Evolutionary conservation across 1,140 invertebrate species (phyloP).

Genomic region (Dendroctonus ponderosae): DNA sequence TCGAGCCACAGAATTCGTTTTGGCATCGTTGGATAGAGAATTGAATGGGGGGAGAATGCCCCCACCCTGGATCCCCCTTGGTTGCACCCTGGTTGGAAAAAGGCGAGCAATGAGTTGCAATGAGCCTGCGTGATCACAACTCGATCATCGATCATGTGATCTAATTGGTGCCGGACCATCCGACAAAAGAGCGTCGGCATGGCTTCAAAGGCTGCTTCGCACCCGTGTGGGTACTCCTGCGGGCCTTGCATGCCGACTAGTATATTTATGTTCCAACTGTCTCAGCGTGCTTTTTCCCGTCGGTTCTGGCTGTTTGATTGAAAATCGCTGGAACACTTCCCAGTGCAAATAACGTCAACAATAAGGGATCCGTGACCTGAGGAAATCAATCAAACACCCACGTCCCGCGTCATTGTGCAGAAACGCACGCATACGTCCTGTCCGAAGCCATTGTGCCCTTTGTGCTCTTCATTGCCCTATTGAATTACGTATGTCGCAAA

Average conservation of each 20-base stretch:
- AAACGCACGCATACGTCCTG: slow-evolving; percentile 27
- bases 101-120: slow-evolving; percentile 13
- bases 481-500: slow-evolving; percentile 34
- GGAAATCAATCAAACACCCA: slow-evolving; percentile 22
- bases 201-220: slow-evolving; percentile 38
- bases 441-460: slow-evolving; percentile 25
- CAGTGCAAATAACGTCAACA: neutral
- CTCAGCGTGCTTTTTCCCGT: neutral
- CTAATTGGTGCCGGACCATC: slow-evolving; percentile 42
- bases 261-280: neutral
- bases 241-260: slow-evolving; percentile 25
- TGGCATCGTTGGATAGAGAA: no score
- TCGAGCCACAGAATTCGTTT: no score
- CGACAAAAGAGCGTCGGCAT: slow-evolving; percentile 41
- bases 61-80: no score
- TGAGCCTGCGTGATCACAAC: slow-evolving; percentile 39
- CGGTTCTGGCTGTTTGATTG: neutral
- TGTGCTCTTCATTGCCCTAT: slow-evolving; percentile 30
- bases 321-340: no score
- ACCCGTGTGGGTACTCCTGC: slow-evolving; percentile 44
- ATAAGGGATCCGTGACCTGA: slow-evolving; percentile 13
- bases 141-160: slow-evolving; percentile 44
- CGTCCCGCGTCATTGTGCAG: slow-evolving; percentile 17
- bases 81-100: no score
- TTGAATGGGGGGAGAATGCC: no score